These are phyloP conservation scores for Lepus europaeus DNA, from an alignment of 2,113 vertebrate genomes.

Conservation along the genomic window DNA sequence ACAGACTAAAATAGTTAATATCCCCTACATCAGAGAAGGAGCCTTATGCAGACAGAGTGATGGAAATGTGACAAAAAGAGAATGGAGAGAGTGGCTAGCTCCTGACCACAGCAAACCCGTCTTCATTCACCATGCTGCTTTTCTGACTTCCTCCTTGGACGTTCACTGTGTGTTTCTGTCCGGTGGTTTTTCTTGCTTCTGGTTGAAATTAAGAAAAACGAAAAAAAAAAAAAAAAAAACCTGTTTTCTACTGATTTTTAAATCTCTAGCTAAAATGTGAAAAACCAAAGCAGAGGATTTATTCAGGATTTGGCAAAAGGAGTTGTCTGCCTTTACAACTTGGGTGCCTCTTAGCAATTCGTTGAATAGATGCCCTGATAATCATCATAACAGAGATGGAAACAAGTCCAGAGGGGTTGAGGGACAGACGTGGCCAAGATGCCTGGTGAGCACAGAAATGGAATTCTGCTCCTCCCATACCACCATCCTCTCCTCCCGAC, in stretches of 20 bases:
- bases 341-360: background rate
- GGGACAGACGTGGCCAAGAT: background rate
- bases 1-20: conserved; percentile 31
- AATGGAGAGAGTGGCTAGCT: background rate
- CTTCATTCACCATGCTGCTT: background rate
- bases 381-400: background rate
- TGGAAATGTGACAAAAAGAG: background rate
- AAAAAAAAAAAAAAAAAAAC: background rate
- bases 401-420: background rate
- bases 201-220: conserved; percentile 44
- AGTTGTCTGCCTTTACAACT: conserved; percentile 6
- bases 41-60: background rate
- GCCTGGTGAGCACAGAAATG: background rate
- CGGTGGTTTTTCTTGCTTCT: conserved; percentile 23
- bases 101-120: background rate
- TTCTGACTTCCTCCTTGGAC: background rate
- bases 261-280: conserved; percentile 36
- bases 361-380: background rate
- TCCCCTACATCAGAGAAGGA: background rate
- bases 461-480: background rate
- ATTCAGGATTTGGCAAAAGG: background rate
- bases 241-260: conserved; percentile 2
- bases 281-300: background rate
- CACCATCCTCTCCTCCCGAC: background rate
- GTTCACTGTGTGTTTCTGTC: conserved; percentile 15